Conservation (phyloP, 2,797 vertebrate genomes). For the Atherinosoma microstoma region DNA sequence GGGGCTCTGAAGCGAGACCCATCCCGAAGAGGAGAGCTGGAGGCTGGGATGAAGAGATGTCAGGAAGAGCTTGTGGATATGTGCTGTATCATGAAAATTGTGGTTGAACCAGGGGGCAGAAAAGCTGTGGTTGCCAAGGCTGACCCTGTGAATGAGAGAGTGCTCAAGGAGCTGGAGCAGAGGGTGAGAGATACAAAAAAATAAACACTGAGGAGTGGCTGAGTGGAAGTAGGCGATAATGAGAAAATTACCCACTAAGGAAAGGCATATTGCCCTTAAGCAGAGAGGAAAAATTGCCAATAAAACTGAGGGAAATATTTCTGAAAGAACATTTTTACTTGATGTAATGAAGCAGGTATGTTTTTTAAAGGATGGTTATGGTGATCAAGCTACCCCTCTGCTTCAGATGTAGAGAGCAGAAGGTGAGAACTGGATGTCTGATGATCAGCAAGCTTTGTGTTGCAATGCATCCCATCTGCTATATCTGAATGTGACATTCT, state of each 20-base stretch:
- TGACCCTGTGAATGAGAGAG: constrained; percentile 77
- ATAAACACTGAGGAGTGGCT: constrained; percentile 30
- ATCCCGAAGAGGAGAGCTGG: constrained; percentile 80
- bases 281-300: constrained; percentile 34
- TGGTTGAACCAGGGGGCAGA: constrained; percentile 76
- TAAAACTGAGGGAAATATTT: constrained; percentile 29
- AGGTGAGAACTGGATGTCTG: constrained; percentile 55
- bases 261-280: constrained; percentile 36
- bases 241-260: constrained; percentile 42
- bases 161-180: constrained; percentile 83
- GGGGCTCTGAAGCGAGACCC: constrained; percentile 87
- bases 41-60: constrained; percentile 89
- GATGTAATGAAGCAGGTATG: constrained; percentile 16
- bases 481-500: constrained; percentile 59
- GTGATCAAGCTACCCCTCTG: constrained; percentile 53
- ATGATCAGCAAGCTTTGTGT: constrained; percentile 44
- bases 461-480: constrained; percentile 67
- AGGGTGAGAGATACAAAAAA: constrained; percentile 62
- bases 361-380: constrained; percentile 23
- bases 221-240: constrained; percentile 38
- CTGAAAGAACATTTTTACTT: constrained; percentile 7
- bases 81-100: constrained; percentile 92
- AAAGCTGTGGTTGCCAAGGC: constrained; percentile 85
- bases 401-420: constrained; percentile 53
- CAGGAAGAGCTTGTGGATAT: constrained; percentile 94